Evolutionary conservation across 2,113 vertebrate genomes (phyloP), one percentile per base, ranked within the genome.

Genomic region (Egretta garzetta): DNA sequence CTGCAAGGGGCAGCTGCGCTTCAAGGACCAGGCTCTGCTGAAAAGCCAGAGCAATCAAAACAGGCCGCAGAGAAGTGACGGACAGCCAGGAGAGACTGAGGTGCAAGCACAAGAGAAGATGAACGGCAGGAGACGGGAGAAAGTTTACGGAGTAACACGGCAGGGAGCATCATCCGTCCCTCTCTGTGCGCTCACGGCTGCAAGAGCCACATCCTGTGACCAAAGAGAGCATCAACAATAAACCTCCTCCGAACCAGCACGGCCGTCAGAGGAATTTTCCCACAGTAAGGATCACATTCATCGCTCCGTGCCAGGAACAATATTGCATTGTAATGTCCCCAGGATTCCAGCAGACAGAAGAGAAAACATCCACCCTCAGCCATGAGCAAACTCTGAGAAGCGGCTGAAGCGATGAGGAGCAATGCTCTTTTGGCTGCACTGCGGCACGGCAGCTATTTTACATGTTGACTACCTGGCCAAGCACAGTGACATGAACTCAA

Each of bases 141-240:
- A 74, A 35, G 52, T 70, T 74, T 64, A 91, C 0, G 0, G 52
- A 75, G 23, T 22, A 49, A 79, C 4, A n/a, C 2, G 11, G 56
- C 33, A 84, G 37, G 18, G 64, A 94, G 43, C 3, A 1, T 43
- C 66, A 75, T 12, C 27, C 4, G 2, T 10, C 70, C 60, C 83
- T 53, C 55, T 41, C 74, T 7, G 35, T 26, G 63, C 2, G 24
- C 73, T 53, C 86, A 43, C 14, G 10, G 68, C 83, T 86, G 80
- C 67, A 23, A 24, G 43, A 96, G 70, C 76, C 88, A 86, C 86
- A 82, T 95, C 96, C 95, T 95, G 60, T 68, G 89, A 74, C 64
- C 0, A 0, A 86, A 35, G n/a, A 67, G 21, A 94, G 41, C 70
- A 86, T 22, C 93, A 70, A 70, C 76, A 95, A 84, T 33, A 94